Percentiles rank a stretch among this genome's conserved stretches.
Conservation (phyloP, 2,113 vertebrate genomes). For the Cercocebus atys region DNA sequence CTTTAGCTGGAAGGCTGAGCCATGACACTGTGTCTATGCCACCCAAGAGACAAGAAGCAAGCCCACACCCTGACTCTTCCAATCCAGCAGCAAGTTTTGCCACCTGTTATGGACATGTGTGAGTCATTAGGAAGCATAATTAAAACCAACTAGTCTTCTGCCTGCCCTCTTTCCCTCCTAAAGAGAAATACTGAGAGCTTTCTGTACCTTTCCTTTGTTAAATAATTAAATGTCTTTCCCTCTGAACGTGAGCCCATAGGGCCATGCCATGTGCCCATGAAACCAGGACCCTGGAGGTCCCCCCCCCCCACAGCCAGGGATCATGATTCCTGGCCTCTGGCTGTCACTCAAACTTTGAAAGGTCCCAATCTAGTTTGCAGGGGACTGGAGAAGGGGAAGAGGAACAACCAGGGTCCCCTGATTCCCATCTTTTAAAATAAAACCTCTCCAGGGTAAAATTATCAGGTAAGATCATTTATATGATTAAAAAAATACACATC, state of each 20-base stretch:
- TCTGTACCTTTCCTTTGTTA: not conserved
- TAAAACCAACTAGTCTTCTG: not conserved
- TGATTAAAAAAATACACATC: conserved; percentile 7
- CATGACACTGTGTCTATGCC: not conserved
- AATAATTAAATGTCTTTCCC: not conserved
- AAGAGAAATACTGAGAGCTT: not conserved
- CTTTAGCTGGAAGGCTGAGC: not conserved
- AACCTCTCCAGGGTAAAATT: conserved; percentile 41
- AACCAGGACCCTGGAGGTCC: not conserved
- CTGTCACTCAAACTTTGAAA: not conserved
- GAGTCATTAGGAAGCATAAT: not conserved
- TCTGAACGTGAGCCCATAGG: not conserved
- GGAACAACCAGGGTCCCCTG: not conserved
- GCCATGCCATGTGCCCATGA: not conserved
- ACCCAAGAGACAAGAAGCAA: not conserved
- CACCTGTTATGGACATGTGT: not conserved
- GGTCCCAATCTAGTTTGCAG: not conserved
- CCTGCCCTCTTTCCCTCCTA: not conserved
- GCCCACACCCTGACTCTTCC: not conserved
- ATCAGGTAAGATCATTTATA: conserved; percentile 20
- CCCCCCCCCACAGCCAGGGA: not conserved
- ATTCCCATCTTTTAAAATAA: conserved; percentile 25
- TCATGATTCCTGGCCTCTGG: not conserved
- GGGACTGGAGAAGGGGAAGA: not conserved
- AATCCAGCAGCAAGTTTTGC: not conserved